Conservation (phyloP, 2,888 invertebrate species). For the Entomobrya multifasciata region DNA sequence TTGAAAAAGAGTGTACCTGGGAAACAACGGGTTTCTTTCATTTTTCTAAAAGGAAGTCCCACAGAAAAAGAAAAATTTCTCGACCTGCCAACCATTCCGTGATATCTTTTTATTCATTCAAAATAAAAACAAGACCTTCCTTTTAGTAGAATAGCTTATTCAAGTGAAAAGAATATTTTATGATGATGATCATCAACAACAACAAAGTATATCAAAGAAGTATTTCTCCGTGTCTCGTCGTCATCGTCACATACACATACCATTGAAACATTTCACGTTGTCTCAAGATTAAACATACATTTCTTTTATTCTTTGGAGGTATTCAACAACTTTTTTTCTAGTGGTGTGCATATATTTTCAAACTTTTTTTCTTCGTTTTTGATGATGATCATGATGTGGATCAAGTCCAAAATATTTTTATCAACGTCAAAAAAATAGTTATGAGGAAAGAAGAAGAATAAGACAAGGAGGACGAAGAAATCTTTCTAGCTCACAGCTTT, state of each 20-base stretch:
- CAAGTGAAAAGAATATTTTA: conserved; percentile 37
- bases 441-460: neutral
- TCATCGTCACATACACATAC: conserved; percentile 8
- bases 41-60: neutral
- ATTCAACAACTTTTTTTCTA: conserved; percentile 28
- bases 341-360: conserved; percentile 18
- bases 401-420: conserved; percentile 73
- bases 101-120: conserved; percentile 21
- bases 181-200: conserved; percentile 38
- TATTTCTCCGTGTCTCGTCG: conserved; percentile 32
- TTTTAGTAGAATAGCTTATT: conserved; percentile 38
- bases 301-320: conserved; percentile 33
- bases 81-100: conserved; percentile 14
- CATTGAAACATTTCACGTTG: neutral
- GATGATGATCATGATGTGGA: conserved; percentile 64
- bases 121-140: conserved; percentile 31
- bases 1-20: conserved; percentile 2
- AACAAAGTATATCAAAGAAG: conserved; percentile 25
- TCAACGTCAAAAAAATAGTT: conserved; percentile 62
- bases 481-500: neutral
- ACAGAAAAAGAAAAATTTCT: conserved; percentile 27
- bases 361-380: conserved; percentile 35
- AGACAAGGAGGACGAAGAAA: neutral
- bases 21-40: conserved; percentile 46
- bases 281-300: neutral